phyloP scores from a whole-genome alignment of 2,888 invertebrate species.

The Atethmia centrago region DNA sequence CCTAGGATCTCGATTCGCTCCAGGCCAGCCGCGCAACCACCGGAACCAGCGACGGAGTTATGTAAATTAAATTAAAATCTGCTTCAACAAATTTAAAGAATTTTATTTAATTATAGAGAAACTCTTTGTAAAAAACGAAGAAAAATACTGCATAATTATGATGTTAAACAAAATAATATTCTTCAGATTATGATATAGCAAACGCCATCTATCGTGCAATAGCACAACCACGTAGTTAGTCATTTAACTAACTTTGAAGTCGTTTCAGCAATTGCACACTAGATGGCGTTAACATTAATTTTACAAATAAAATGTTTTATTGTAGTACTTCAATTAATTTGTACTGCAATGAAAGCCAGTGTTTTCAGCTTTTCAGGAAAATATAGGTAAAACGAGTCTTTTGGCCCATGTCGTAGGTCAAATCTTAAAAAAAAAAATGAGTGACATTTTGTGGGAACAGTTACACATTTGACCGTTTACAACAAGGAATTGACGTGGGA shows the following conservation, averaged over 20 bases:
- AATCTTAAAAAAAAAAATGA: no score
- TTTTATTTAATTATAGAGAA: not conserved
- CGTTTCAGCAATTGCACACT: constrained; percentile 18
- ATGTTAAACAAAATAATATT: no score
- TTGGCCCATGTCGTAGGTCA: no score
- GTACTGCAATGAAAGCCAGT: not conserved
- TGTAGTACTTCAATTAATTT: not conserved
- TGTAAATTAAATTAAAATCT: not conserved
- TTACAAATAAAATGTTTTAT: not conserved
- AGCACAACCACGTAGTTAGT: not conserved
- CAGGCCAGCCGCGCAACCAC: not conserved
- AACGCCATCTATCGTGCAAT: constrained; percentile 44
- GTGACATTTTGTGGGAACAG: no score
- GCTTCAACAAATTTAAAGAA: not conserved
- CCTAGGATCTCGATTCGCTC: not conserved
- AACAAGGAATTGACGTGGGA: no score
- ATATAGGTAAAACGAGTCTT: no score
- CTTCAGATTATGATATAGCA: no score
- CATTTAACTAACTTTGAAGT: not conserved
- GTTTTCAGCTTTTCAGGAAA: no score
- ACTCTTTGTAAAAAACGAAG: not conserved
- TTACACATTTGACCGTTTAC: no score
- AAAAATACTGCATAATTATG: no score
- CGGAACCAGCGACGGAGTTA: not conserved
- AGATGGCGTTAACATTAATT: constrained; percentile 37